phyloP scores from a whole-genome alignment of 2,888 invertebrate genomes.

The Sesia bembeciformis region DNA sequence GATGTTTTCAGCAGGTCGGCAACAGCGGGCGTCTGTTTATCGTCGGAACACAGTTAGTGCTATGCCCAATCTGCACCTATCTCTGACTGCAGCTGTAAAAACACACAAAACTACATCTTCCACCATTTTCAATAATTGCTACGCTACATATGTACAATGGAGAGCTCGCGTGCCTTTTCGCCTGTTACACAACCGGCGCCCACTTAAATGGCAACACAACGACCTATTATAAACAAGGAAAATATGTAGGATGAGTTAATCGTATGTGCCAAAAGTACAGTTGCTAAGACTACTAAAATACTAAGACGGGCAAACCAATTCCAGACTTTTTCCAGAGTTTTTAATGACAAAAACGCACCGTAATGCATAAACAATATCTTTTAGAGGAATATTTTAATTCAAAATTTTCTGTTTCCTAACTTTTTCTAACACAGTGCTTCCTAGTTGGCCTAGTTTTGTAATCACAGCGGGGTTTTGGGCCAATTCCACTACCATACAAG shows the following conservation, averaged over 20 bases:
- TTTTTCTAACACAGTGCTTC: too few relatives aligned
- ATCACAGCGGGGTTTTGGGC: too few relatives aligned
- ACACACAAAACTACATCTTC: constrained; percentile 53
- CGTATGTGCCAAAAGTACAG: background rate
- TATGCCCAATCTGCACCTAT: constrained; percentile 50
- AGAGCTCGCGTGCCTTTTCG: constrained; percentile 13
- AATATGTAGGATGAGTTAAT: constrained; percentile 1
- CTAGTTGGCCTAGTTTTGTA: too few relatives aligned
- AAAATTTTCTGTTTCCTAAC: too few relatives aligned
- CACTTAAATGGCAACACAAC: constrained; percentile 30
- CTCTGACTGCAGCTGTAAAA: constrained; percentile 67
- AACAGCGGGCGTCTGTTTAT: constrained; percentile 67
- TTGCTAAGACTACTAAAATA: background rate
- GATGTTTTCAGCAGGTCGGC: constrained; percentile 70
- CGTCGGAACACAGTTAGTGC: constrained; percentile 62
- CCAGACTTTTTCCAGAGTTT: too few relatives aligned
- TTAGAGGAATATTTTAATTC: too few relatives aligned
- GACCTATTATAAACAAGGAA: constrained; percentile 16
- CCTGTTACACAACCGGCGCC: constrained; percentile 36
- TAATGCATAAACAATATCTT: too few relatives aligned
- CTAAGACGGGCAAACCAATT: too few relatives aligned
- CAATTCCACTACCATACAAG: too few relatives aligned
- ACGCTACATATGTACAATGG: constrained; percentile 11
- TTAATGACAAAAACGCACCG: too few relatives aligned
- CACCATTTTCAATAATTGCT: constrained; percentile 31